These are phyloP conservation scores for Lanius ludovicianus DNA, from an alignment of 2,113 vertebrate genomes.

Conservation along the genomic window DNA sequence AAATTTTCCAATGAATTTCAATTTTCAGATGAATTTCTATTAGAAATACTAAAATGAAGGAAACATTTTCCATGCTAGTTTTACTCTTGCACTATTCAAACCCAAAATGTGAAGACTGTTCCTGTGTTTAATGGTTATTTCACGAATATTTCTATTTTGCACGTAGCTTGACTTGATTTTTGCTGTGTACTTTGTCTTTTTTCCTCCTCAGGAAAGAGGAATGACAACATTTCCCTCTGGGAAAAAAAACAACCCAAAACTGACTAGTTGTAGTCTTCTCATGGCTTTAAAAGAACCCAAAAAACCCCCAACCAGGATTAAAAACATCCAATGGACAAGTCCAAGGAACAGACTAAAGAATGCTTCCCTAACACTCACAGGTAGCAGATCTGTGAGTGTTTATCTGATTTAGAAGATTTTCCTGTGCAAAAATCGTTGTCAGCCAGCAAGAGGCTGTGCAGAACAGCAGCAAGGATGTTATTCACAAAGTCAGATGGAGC, in stretches of 20 bases:
- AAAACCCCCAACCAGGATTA: neutral
- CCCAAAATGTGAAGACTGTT: neutral
- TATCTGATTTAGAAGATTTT: neutral
- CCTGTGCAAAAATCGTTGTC: neutral
- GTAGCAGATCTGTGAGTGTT: neutral
- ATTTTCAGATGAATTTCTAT: neutral
- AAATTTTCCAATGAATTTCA: neutral
- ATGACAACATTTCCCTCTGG: neutral
- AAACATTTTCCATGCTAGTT: accelerated
- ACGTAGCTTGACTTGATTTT: neutral
- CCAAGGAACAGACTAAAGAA: neutral
- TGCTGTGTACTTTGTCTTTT: neutral
- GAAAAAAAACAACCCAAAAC: neutral
- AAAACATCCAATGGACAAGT: neutral
- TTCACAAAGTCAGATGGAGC: neutral
- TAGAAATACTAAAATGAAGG: neutral
- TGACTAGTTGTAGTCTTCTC: neutral
- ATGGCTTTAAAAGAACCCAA: neutral
- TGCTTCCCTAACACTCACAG: slow-evolving; percentile 9
- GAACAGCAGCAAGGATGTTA: neutral
- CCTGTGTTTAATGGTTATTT: neutral
- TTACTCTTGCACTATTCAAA: neutral
- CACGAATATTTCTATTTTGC: neutral
- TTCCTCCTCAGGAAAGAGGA: neutral
- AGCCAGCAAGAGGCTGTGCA: neutral